These are phyloP conservation scores for Piprites chloris DNA, from an alignment of 2,113 vertebrate genomes.

Conservation along the genomic window DNA sequence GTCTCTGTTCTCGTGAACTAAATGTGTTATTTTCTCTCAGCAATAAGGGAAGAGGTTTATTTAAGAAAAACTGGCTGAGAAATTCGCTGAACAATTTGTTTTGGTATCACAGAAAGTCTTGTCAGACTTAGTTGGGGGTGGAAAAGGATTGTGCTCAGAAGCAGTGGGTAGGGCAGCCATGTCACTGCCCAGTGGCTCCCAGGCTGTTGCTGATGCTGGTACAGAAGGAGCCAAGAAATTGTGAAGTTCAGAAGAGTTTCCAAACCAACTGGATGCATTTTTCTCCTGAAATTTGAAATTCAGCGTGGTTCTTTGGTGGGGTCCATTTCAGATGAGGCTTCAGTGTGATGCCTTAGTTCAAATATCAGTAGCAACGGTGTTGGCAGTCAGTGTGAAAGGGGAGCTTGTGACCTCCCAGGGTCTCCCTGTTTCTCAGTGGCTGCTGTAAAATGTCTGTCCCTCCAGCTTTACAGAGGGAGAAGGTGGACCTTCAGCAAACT, in stretches of 20 bases:
- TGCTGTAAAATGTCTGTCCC: not conserved
- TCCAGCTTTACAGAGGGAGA: not conserved
- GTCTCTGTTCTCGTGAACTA: not conserved
- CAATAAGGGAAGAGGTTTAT: not conserved
- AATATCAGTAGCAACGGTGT: not conserved
- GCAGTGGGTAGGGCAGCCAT: not conserved
- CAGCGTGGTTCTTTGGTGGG: not conserved
- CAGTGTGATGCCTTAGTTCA: not conserved
- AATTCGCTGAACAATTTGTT: not conserved
- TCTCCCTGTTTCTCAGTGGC: not conserved
- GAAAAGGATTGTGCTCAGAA: not conserved
- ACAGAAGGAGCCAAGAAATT: not conserved
- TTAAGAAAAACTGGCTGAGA: not conserved
- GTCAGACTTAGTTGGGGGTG: not conserved
- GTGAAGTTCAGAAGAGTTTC: not conserved
- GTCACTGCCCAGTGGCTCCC: not conserved
- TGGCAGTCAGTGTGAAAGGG: not conserved
- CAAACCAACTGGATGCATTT: not conserved
- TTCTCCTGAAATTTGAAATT: not conserved
- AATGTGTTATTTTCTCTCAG: not conserved
- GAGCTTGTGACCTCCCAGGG: not conserved
- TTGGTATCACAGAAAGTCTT: not conserved
- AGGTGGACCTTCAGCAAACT: not conserved
- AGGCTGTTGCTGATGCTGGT: not conserved
- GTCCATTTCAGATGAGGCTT: not conserved